Base-by-base conservation (phyloP, 1,140 invertebrate species). In the Cepaea nemoralis region DNA sequence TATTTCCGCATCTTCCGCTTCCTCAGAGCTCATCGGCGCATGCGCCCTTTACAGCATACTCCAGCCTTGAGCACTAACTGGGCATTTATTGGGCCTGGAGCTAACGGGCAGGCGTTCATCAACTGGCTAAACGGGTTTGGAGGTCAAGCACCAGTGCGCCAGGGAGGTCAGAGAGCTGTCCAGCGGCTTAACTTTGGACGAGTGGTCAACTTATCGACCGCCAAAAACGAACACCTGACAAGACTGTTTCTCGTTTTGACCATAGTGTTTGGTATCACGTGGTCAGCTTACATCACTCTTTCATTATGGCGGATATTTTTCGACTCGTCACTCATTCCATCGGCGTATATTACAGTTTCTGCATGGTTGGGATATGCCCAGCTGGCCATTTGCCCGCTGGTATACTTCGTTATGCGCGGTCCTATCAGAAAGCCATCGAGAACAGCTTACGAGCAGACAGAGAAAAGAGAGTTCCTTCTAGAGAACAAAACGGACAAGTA, bases 101-200 rank as follows among this genome's bases (percentile, higher is more conserved):
- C 87, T 2, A 88, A 88, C 69, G 87, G 86, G 22, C 86, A 89
- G 69, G 85, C 88, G 37, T 77, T 88, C 50, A 85, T 88, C 27
- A 88, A 89, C 81, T 88, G 88, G 87, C 77, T 90, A 35, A 88
- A 89, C 75, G 89, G 89, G 22, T 87, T 89, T 76, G 83, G 81
- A 16, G 84, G 82, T 24, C 77, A 70, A 37, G 69, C 37, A 22
- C 59, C 77, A 35, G 42, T 35, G 14, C 5, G 77, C 37, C 31
- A 80, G 22, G 70, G 75, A 76, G 83, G 85, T n/a, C 63, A 80
- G 78, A 33, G 67, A 55, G n/a, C 48, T 22, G 78, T 71, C 27
- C 78, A 80, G 2, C 80, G 85, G 35, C 82, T 85, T 16, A 83
- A 85, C 81, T 59, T 86, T n/a, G 87, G 87, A 8, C 74, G 87